These are phyloP conservation scores for Pelecanus crispus DNA, from an alignment of 2,113 vertebrate species.

Conservation along the genomic window DNA sequence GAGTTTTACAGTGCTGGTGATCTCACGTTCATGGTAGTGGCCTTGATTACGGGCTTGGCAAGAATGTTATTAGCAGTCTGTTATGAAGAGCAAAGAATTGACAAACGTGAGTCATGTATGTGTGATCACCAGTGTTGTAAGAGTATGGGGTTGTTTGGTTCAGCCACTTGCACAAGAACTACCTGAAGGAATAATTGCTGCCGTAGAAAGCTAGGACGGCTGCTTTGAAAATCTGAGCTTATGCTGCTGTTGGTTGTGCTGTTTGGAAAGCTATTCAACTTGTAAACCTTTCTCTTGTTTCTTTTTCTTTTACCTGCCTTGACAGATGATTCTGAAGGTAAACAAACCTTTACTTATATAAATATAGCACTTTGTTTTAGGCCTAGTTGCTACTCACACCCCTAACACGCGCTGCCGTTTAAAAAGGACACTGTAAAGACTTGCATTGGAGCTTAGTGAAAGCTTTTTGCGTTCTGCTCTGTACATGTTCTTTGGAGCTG, in stretches of 20 bases:
- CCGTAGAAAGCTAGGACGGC: background rate
- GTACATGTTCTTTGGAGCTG: background rate
- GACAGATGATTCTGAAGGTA: slow-evolving; percentile 98
- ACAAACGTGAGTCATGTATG: fast-evolving
- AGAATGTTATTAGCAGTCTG: background rate
- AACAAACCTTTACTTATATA: slow-evolving; percentile 72
- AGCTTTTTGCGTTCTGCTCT: background rate
- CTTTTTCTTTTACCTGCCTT: slow-evolving; percentile 72
- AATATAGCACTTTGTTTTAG: slow-evolving; percentile 65
- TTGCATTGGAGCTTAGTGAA: background rate
- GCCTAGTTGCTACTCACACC: background rate
- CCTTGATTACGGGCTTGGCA: background rate
- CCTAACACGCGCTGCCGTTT: background rate
- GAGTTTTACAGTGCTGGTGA: background rate
- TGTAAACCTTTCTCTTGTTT: slow-evolving; percentile 62
- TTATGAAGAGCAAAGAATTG: background rate
- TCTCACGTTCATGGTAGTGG: background rate
- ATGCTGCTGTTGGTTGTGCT: slow-evolving; percentile 22
- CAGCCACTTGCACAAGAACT: background rate
- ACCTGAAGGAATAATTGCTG: background rate
- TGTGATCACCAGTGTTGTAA: background rate
- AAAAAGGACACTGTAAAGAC: slow-evolving; percentile 66
- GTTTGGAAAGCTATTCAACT: slow-evolving; percentile 37
- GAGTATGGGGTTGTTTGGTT: background rate
- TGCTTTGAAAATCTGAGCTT: background rate